These are phyloP conservation scores for Sebastes steindachneri DNA, from an alignment of 2,797 vertebrate species.

Conservation along the genomic window DNA sequence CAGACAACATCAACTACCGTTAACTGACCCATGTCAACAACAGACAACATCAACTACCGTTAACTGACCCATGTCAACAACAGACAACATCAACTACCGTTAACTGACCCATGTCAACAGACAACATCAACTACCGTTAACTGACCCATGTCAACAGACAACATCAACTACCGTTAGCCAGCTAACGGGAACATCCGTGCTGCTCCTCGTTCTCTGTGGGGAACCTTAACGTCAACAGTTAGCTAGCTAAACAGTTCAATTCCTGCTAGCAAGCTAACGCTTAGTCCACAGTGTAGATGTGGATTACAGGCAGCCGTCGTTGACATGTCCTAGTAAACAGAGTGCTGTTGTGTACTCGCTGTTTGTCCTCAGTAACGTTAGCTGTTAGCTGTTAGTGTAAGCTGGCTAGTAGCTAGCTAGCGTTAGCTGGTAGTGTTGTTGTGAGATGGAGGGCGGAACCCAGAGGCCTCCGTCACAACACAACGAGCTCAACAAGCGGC, in stretches of 20 bases:
- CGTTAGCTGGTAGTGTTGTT: conserved; percentile 76
- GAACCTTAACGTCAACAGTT: conserved; percentile 9
- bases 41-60: no score
- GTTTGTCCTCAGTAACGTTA: neutral
- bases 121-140: neutral
- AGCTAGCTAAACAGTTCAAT: neutral
- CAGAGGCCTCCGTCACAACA: conserved; percentile 85
- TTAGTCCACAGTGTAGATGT: neutral
- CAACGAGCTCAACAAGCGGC: conserved; percentile 47
- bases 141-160: neutral
- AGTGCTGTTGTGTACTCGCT: neutral
- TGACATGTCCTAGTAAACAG: neutral
- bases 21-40: no score
- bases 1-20: no score
- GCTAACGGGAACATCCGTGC: neutral
- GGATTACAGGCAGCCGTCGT: neutral
- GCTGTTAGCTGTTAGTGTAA: neutral
- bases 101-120: neutral
- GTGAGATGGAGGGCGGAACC: conserved; percentile 89
- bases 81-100: neutral
- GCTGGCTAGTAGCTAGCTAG: conserved; percentile 20
- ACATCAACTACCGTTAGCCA: neutral
- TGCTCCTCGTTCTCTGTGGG: neutral
- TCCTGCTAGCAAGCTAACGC: conserved; percentile 7
- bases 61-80: no score